Evolutionary conservation across 2,113 vertebrate genomes (phyloP).

Genomic region (Clinocottus analis): DNA sequence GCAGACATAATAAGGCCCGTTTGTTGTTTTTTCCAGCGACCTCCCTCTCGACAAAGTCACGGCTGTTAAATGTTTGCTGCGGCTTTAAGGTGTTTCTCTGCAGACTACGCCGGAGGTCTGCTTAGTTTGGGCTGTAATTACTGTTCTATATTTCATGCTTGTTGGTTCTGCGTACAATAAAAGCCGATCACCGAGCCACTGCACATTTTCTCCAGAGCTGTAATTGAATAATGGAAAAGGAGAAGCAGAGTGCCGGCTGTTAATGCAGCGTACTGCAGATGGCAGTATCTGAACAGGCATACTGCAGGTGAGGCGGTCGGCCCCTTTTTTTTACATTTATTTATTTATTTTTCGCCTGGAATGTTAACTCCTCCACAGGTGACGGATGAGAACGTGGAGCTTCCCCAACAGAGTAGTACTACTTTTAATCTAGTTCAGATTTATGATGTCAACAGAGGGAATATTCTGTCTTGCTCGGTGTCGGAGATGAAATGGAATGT

Average conservation of each 20-base stretch:
- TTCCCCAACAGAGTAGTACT: constrained; percentile 65
- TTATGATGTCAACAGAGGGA: constrained; percentile 78
- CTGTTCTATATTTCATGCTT: constrained; percentile 71
- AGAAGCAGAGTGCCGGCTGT: constrained; percentile 38
- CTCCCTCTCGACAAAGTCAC: constrained; percentile 60
- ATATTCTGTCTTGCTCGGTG: constrained; percentile 69
- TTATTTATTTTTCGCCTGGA: constrained; percentile 15
- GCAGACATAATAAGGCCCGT: constrained; percentile 66
- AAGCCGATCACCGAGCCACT: constrained; percentile 59
- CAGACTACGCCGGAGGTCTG: constrained; percentile 57
- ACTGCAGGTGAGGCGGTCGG: not conserved
- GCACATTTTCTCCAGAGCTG: constrained; percentile 62
- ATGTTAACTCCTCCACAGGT: constrained; percentile 69
- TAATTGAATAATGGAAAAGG: constrained; percentile 48
- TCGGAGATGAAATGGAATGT: constrained; percentile 74
- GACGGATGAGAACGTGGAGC: constrained; percentile 74
- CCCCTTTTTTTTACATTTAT: too few relatives aligned
- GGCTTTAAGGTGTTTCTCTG: constrained; percentile 61
- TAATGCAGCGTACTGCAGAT: constrained; percentile 74
- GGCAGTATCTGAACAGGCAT: constrained; percentile 81
- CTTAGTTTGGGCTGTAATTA: constrained; percentile 70
- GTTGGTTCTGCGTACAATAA: constrained; percentile 69
- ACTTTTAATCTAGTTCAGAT: constrained; percentile 78
- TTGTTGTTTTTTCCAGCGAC: constrained; percentile 60
- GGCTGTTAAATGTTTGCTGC: constrained; percentile 58